Conservation (phyloP, 2,888 invertebrate genomes). For the Torymus tubicola region DNA sequence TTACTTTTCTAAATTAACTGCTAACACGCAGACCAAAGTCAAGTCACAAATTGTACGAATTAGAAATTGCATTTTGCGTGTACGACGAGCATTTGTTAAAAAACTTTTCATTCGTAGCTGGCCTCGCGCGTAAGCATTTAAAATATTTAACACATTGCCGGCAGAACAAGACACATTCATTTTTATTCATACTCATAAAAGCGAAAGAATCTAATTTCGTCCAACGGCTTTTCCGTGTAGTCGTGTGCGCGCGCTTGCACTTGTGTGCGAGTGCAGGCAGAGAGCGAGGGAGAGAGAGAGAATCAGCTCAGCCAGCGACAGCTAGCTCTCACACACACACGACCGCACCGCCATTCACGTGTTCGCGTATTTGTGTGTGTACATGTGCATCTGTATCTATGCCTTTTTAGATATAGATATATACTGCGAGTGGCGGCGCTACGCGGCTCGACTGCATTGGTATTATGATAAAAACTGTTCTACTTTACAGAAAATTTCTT, state of each 20-base stretch:
- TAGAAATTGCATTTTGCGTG: neutral
- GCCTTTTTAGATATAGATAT: slow-evolving; percentile 26
- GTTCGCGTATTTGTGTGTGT: neutral
- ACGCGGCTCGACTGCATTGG: neutral
- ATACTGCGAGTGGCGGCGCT: neutral
- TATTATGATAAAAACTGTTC: slow-evolving; percentile 36
- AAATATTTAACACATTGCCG: slow-evolving; percentile 18
- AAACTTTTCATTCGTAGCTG: neutral
- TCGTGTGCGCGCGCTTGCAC: neutral
- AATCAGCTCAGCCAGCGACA: too few relatives aligned
- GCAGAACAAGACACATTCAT: slow-evolving; percentile 18
- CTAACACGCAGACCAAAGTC: too few relatives aligned
- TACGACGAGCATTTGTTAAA: neutral
- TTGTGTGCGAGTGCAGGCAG: too few relatives aligned
- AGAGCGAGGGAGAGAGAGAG: too few relatives aligned
- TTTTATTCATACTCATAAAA: slow-evolving; percentile 42
- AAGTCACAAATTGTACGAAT: neutral
- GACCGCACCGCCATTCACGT: too few relatives aligned
- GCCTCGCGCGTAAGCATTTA: neutral
- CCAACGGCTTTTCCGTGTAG: slow-evolving; percentile 21
- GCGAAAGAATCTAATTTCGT: slow-evolving; percentile 46
- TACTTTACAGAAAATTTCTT: slow-evolving; percentile 28
- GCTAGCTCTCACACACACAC: too few relatives aligned
- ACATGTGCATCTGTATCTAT: slow-evolving; percentile 8
- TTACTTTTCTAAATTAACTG: too few relatives aligned